Evolutionary conservation across 2,888 invertebrate genomes (phyloP).

Genomic region (Dicyrtoma fusca): DNA sequence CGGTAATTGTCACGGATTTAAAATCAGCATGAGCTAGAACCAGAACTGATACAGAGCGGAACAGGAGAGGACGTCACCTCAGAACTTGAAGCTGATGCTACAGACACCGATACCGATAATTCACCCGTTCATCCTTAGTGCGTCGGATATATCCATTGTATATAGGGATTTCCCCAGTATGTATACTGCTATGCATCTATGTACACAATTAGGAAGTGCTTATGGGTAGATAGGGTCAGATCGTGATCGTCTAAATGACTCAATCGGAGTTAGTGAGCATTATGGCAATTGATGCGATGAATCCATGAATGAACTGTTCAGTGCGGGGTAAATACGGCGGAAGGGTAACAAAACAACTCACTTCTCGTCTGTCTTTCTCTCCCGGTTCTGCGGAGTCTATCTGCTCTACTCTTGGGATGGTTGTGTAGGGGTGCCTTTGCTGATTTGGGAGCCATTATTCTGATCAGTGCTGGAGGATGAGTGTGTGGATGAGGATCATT

Average conservation of each 20-base stretch:
- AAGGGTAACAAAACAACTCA: constrained; percentile 20
- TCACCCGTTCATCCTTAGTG: no score
- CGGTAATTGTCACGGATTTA: background rate
- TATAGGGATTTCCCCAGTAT: no score
- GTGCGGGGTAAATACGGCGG: constrained; percentile 29
- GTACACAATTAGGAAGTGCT: background rate
- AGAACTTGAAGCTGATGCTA: no score
- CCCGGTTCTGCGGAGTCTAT: no score
- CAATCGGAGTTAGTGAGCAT: background rate
- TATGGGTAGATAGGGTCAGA: background rate
- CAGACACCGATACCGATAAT: no score
- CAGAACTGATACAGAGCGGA: no score
- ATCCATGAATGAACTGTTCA: constrained; percentile 23
- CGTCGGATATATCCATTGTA: no score
- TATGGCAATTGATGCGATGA: background rate
- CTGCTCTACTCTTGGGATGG: no score
- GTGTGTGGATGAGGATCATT: background rate
- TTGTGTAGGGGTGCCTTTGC: constrained; percentile 29
- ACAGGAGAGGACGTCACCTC: no score
- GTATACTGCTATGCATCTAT: no score
- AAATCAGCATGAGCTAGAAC: no score
- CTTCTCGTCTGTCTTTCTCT: no score
- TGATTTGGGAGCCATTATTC: constrained; percentile 27
- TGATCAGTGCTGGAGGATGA: background rate
- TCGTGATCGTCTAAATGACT: constrained; percentile 21